Base-by-base conservation (phyloP, 2,113 vertebrate species). In the Chamaetylas fuelleborni region DNA sequence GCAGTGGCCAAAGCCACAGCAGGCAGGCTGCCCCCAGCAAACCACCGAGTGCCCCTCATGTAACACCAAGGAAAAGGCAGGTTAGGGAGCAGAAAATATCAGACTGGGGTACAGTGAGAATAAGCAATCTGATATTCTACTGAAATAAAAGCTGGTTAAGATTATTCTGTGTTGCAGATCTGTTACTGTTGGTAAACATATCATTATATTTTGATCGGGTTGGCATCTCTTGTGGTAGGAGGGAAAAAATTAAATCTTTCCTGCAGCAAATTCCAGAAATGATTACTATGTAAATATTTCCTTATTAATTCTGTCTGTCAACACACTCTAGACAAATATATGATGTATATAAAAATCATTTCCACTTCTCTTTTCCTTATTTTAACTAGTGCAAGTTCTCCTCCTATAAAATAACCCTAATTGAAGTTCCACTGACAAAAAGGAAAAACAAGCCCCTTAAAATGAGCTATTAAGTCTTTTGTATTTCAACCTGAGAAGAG, bases 331-430 rank as follows among this genome's bases (percentile, higher is more conserved):
- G 62, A 71, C 24, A 92, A 66, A 93, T 19, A 45, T 11, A 88
- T 4, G 19, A 60, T 57, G 43, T 6, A 73, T 19, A 57, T 18
- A 88, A 22, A 92, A 91, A 66, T 51, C 50, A 92, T 50, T 94
- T 90, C 51, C 69, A 67, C 19, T 91, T 94, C 57, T 86, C 58
- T 88, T 61, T 92, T 57, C 56, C 69, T 81, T 92, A 67, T 38
- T 88, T 14, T 47, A 79, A 92, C 81, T 58, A 83, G 29, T 57
- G 7, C 67, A 93, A 79, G 69, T 66, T 79, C 77, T 92, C 54
- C n/a, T 85, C 62, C 56, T 42, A 53, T 76, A 70, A 93, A 96
- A 91, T 65, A 93, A 88, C 81, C n/a, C 86, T 87, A 92, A 86
- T 72, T 86, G 80, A 94, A 91, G 48, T 70, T 70, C 51, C 69